These are phyloP conservation scores for Camptogramma bilineatum DNA, from an alignment of 2,888 invertebrate species.

Conservation along the genomic window DNA sequence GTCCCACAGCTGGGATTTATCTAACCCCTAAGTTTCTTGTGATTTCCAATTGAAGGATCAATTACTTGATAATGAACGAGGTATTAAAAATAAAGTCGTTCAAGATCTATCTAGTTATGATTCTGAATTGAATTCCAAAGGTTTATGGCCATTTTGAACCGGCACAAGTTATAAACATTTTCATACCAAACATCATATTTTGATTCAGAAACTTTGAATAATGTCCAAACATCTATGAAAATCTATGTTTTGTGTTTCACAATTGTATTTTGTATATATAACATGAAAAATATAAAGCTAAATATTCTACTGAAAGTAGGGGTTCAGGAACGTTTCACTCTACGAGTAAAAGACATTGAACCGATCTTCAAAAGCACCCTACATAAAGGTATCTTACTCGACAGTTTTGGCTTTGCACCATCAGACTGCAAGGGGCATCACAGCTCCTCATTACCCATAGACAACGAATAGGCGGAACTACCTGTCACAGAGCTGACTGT, in stretches of 20 bases:
- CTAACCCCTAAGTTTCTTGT: background rate
- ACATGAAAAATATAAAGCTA: background rate
- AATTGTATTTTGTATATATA: background rate
- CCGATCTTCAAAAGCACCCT: slow-evolving; percentile 7
- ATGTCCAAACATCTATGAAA: too few species aligned
- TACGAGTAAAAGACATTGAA: background rate
- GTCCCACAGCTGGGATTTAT: slow-evolving; percentile 13
- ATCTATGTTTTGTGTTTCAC: too few species aligned
- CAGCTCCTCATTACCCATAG: slow-evolving; percentile 74
- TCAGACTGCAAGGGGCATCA: slow-evolving; percentile 31
- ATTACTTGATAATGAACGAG: background rate
- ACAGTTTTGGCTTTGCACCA: slow-evolving; percentile 19
- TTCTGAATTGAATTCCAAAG: background rate
- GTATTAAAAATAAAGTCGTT: background rate
- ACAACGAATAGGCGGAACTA: slow-evolving; percentile 79
- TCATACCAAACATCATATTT: too few species aligned
- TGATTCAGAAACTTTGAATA: too few species aligned
- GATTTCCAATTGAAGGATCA: background rate
- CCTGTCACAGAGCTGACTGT: slow-evolving; percentile 59
- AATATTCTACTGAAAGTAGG: background rate
- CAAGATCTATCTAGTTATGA: background rate
- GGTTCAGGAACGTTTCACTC: too few species aligned
- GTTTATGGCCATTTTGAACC: background rate
- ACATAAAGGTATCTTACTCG: slow-evolving; percentile 18
- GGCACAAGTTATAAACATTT: background rate